Evolutionary conservation across 2,888 invertebrate genomes (phyloP).

Genomic region (Taphrorychus bicolor): DNA sequence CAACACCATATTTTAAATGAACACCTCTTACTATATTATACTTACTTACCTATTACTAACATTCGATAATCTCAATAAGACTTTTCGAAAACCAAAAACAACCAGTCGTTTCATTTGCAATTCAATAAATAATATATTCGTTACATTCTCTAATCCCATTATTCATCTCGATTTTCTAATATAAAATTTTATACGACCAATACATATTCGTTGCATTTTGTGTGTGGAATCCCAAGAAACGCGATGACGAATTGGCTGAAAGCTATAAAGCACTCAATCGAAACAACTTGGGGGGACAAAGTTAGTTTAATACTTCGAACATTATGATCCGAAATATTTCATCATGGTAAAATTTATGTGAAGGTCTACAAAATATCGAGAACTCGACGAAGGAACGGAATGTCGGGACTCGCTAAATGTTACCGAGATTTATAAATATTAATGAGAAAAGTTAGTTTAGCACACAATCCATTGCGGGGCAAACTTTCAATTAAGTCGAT

Average conservation of each 20-base stretch:
- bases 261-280: background rate
- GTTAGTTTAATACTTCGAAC: background rate
- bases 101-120: no score
- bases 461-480: conserved; percentile 14
- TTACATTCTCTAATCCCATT: no score
- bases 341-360: conserved; percentile 1
- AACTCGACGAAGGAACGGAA: background rate
- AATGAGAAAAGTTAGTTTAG: conserved; percentile 17
- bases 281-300: background rate
- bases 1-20: no score
- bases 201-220: no score
- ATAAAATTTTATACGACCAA: no score
- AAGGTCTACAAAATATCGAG: conserved; percentile 1
- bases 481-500: conserved; percentile 14
- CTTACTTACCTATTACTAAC: no score
- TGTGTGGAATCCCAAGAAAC: background rate
- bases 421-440: conserved; percentile 18
- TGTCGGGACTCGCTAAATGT: conserved; percentile 6
- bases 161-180: no score
- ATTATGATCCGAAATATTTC: conserved; percentile 4
- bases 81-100: no score
- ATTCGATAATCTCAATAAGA: no score
- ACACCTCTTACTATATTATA: no score
- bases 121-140: no score
- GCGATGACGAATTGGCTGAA: background rate